Percentiles rank a stretch among this genome's conserved stretches.
These are phyloP conservation scores for Parotocinclus haroldoi DNA, from an alignment of 2,797 vertebrate genomes.

Conservation along the genomic window DNA sequence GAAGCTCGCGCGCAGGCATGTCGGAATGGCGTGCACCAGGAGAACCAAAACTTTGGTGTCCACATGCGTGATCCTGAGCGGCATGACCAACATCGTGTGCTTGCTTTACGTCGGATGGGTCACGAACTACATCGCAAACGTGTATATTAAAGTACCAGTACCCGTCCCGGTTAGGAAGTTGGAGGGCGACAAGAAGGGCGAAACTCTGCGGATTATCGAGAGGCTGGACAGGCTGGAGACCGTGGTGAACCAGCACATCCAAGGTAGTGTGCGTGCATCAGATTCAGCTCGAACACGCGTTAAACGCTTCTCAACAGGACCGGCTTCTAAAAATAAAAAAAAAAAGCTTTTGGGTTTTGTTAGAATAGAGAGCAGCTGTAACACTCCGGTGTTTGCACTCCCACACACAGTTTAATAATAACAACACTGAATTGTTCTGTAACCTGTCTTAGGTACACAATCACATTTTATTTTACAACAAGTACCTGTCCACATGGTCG, in stretches of 20 bases:
- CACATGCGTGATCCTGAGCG: slow-evolving; percentile 97
- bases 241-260: slow-evolving; percentile 96
- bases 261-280: too few species aligned
- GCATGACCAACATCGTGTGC: slow-evolving; percentile 97
- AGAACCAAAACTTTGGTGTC: slow-evolving; percentile 99
- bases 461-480: too few species aligned
- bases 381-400: too few species aligned
- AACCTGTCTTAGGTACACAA: too few species aligned
- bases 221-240: slow-evolving; percentile 93
- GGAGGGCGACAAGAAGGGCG: slow-evolving; percentile 88
- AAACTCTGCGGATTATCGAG: slow-evolving; percentile 93
- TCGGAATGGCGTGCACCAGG: slow-evolving; percentile 97
- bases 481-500: too few species aligned
- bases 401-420: too few species aligned
- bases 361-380: too few species aligned
- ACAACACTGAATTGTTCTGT: too few species aligned
- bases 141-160: slow-evolving; percentile 90
- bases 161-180: slow-evolving; percentile 89
- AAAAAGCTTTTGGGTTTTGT: too few species aligned
- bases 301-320: too few species aligned
- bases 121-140: slow-evolving; percentile 95
- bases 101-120: slow-evolving; percentile 97
- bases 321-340: too few species aligned
- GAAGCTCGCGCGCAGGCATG: slow-evolving; percentile 82
- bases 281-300: too few species aligned